phyloP scores from a whole-genome alignment of 2,888 invertebrate species.

The Agonopterix alstromeriana region DNA sequence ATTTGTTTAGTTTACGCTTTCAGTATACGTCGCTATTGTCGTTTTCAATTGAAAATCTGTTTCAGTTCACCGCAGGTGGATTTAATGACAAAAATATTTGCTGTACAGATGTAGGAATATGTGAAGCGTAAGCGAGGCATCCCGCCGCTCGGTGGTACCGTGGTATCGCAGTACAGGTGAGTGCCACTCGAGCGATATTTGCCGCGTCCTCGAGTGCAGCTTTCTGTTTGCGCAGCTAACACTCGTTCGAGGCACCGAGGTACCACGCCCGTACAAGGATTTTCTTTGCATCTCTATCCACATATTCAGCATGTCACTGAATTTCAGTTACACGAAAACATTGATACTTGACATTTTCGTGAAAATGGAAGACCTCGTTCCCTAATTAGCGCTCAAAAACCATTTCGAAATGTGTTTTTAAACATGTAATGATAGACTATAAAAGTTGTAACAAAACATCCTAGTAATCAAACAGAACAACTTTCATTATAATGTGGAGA shows the following conservation, averaged over 20 bases:
- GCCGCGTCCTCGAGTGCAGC: slow-evolving; percentile 48
- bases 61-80: neutral
- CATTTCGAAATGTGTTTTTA: too few relatives aligned
- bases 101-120: slow-evolving; percentile 27
- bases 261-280: neutral
- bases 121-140: slow-evolving; percentile 20
- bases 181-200: slow-evolving; percentile 58
- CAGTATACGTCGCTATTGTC: too few relatives aligned
- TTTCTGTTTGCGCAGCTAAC: slow-evolving; percentile 56
- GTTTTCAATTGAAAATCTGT: too few relatives aligned
- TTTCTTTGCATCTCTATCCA: neutral
- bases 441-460: too few relatives aligned
- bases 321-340: too few relatives aligned
- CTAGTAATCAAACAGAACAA: too few relatives aligned
- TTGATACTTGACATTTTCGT: too few relatives aligned
- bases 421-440: too few relatives aligned
- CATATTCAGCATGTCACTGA: too few relatives aligned
- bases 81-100: slow-evolving; percentile 36
- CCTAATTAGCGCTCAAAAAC: too few relatives aligned
- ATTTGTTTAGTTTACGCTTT: slow-evolving; percentile 6
- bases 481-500: too few relatives aligned
- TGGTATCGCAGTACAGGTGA: slow-evolving; percentile 42
- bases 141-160: slow-evolving; percentile 20
- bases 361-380: too few relatives aligned
- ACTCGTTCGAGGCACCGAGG: slow-evolving; percentile 17